Percentiles rank a stretch among this genome's conserved stretches.
phyloP scores from a whole-genome alignment of 1,140 invertebrate species.

The Camponotus vicinus region DNA sequence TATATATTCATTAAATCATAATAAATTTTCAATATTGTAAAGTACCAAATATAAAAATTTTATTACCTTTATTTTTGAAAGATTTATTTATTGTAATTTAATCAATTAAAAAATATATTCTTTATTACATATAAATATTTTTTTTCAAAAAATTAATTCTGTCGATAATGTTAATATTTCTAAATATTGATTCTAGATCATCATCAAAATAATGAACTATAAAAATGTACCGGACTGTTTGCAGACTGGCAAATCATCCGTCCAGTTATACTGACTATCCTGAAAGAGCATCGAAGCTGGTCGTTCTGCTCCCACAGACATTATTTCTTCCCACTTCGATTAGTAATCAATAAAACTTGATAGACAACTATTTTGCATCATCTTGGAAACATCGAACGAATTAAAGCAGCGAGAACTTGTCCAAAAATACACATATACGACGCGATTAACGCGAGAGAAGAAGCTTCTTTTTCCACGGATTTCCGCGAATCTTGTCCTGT shows the following conservation, averaged over 20 bases:
- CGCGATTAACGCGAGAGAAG: no score
- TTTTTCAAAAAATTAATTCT: background rate
- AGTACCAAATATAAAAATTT: background rate
- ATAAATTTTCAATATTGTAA: background rate
- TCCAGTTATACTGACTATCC: conserved; percentile 89
- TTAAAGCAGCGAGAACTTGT: background rate
- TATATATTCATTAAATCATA: background rate
- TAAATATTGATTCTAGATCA: conserved; percentile 2
- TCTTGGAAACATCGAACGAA: background rate
- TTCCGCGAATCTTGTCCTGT: no score
- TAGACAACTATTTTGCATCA: background rate
- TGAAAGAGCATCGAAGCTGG: conserved; percentile 81
- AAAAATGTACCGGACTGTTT: conserved; percentile 88
- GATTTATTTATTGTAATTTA: background rate
- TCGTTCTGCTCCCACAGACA: conserved; percentile 67
- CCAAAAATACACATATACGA: no score
- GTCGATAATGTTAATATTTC: no score
- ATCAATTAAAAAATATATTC: background rate
- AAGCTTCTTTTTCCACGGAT: no score
- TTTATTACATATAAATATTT: background rate
- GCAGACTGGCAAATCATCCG: conserved; percentile 95
- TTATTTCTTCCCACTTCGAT: conserved; percentile 31
- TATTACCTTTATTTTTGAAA: background rate
- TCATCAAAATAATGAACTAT: background rate
- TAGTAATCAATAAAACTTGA: background rate